Evolutionary conservation across 2,113 vertebrate species (phyloP).

Genomic region (Variabilichromis moorii): DNA sequence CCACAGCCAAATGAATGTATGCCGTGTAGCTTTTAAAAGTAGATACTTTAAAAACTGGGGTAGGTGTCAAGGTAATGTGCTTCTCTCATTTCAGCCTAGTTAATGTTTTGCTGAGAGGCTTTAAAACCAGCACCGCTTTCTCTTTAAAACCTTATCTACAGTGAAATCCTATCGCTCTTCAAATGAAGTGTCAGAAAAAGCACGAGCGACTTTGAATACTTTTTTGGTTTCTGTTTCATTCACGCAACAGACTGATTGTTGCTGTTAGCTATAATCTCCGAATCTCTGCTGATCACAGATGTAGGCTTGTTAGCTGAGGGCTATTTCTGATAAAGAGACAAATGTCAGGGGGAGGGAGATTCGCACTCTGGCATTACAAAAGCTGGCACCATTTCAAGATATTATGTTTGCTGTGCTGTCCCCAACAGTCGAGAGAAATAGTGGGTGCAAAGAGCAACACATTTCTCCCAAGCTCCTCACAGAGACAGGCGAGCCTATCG

Average conservation of each 20-base stretch:
- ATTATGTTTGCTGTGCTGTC: slow-evolving; percentile 39
- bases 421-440: not conserved
- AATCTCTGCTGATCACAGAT: slow-evolving; percentile 58
- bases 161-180: not conserved
- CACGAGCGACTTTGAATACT: slow-evolving; percentile 7
- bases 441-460: not conserved
- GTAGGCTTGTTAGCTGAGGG: slow-evolving; percentile 53
- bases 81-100: slow-evolving; percentile 2
- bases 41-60: not conserved
- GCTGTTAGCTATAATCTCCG: slow-evolving; percentile 48
- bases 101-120: slow-evolving; percentile 8
- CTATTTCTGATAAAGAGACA: slow-evolving; percentile 60
- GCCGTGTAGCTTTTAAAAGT: not conserved
- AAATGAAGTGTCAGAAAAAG: not conserved
- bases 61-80: slow-evolving; percentile 5
- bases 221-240: slow-evolving; percentile 1
- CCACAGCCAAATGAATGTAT: not conserved
- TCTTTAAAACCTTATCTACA: not conserved
- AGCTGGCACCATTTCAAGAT: slow-evolving; percentile 34
- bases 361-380: slow-evolving; percentile 36
- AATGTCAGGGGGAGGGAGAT: slow-evolving; percentile 47
- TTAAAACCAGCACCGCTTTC: not conserved
- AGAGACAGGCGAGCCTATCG: not conserved
- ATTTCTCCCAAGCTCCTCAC: not conserved
- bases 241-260: slow-evolving; percentile 22